Evolutionary conservation across 2,888 invertebrate genomes (phyloP), one percentile per base, ranked within the genome.

Genomic region (Danaus chrysippus): DNA sequence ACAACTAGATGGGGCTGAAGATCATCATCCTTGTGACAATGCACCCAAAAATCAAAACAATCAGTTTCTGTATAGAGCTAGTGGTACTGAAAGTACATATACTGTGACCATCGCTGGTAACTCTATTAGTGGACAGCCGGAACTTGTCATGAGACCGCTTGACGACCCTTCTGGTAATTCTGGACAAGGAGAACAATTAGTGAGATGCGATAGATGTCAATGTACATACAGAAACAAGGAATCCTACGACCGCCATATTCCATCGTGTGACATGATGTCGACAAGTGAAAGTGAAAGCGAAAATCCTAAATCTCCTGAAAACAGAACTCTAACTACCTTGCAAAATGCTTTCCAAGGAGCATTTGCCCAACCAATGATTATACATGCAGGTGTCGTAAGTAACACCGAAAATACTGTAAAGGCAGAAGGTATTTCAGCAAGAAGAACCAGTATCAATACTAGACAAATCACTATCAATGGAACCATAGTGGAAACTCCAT

Each of bases 181-280:
- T 44, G 91, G 91, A 55, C 90, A 92, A 59, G 91, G 92, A 49
- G 95, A 95, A 71, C 93, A 94, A 72, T 95, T 96, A 9, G 97
- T 97, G 0, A 95, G 96, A 73, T 98, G 98, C 82, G 94, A 95
- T 71, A 93, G 96, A 68, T 98, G 98, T 77, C 96, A 96, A 73
- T 95, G 97, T 76, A 96, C 96, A 1, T 97, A 96, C 76, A 92
- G 96, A 73, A 96, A 96, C 56, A 94, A 94, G 68, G 94, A 95
- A 64, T 96, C 96, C 59, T 97, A 95, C 75, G 94, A 96, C 73
- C 92, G 96, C 54, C 97, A 97, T 78, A 86, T 96, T 65, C 92
- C 93, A 10, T 93, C 93, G 23, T 97, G 97, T 77, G 96, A 96
- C 72, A 93, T 94, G 78, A 93, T 96, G 84, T 93, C 94, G 23